Evolutionary conservation across 2,797 vertebrate species (phyloP), one percentile per base, ranked within the genome.

Genomic region (Knipowitschia caucasica): DNA sequence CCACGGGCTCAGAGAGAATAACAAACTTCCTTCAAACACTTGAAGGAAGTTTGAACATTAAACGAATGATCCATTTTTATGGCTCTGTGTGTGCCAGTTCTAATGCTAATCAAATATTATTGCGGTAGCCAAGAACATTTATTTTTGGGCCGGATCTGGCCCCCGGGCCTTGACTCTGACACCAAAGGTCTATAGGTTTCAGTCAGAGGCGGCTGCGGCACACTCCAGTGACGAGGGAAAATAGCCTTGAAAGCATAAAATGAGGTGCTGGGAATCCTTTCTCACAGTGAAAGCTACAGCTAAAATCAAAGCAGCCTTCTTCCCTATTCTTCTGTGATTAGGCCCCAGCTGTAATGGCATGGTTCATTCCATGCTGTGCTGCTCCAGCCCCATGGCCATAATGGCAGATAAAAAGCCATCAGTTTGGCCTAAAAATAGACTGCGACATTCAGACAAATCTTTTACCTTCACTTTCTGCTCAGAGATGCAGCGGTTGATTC

Each of bases 401-500:
- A 75, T 50, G 8, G 46, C 72, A 72, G 66, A 62, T 64, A 68
- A 73, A 78, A 63, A 62, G 67, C 66, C 67, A 77, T 59, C 67
- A 67, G 50, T 50, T 35, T 57, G 35, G 12, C 34, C 73, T 82
- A 78, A 63, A 79, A 75, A 79, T 82, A 81, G 62, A 45, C 38
- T 17, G 30, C 47, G 53, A 39, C 34, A 61, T 46, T 56, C 39
- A 64, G 1, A 18, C 24, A 49, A 50, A 15, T 3, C 29, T 21
- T 14, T 47, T 30, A 30, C 45, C 10, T 31, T 47, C 17, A 20
- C 45, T 31, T 44, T 8, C 4, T 15, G 24, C 12, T 26, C 25
- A 17, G 2, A 44, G 24, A 44, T 44, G 42, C 8, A 27, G 14
- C 25, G 14, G 14, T 30, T 26, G 42, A 45, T 49, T 4, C 11